Evolutionary conservation across 2,113 vertebrate genomes (phyloP).

Genomic region (Cromileptes altivelis): DNA sequence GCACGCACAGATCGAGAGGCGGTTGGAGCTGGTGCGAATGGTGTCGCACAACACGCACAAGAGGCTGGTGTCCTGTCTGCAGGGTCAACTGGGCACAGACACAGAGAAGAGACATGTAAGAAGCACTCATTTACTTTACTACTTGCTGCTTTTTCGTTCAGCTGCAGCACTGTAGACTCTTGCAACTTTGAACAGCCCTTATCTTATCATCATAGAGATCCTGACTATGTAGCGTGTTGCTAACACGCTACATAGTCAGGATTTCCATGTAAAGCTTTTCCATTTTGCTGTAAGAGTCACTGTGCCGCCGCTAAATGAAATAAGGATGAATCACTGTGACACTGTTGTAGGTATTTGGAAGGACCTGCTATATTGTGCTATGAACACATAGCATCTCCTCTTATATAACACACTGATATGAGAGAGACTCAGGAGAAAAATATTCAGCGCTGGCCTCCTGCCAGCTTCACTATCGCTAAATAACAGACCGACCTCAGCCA

Average conservation of each 20-base stretch:
- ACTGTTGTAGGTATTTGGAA: background rate
- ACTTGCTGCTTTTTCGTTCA: background rate
- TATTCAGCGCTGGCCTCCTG: conserved; percentile 47
- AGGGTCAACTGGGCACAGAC: conserved; percentile 92
- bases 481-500: background rate
- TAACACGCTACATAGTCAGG: conserved; percentile 2
- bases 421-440: conserved; percentile 47
- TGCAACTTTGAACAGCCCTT: background rate
- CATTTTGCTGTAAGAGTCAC: background rate
- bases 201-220: background rate
- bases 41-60: conserved; percentile 94
- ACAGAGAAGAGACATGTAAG: conserved; percentile 94
- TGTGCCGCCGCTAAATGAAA: background rate
- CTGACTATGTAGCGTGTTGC: background rate
- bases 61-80: conserved; percentile 90
- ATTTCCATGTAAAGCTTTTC: background rate
- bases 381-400: conserved; percentile 35
- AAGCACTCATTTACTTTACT: background rate
- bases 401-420: conserved; percentile 60
- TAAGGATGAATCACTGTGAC: conserved; percentile 22
- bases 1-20: conserved; percentile 86
- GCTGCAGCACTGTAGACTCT: background rate
- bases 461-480: conserved; percentile 27
- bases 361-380: conserved; percentile 44
- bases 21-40: conserved; percentile 91